A percentile compares a stretch with the other conserved stretches of the same genome.
These are phyloP conservation scores for Drosophila rubida DNA, from an alignment of 2,888 invertebrate genomes.

Conservation along the genomic window DNA sequence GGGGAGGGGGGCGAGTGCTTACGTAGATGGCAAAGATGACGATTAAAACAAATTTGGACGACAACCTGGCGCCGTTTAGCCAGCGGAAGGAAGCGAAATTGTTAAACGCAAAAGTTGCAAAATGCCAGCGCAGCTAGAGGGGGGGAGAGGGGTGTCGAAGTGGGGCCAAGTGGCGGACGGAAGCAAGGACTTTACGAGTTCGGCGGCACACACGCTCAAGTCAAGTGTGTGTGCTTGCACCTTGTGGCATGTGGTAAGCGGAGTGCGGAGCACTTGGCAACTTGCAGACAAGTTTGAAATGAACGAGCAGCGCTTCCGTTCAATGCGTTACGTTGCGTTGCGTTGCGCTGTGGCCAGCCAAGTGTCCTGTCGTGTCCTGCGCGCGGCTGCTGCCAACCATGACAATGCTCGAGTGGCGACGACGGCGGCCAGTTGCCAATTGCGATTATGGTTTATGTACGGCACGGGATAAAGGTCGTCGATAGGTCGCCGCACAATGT, in stretches of 20 bases:
- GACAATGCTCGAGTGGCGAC: slow-evolving; percentile 73
- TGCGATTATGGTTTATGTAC: slow-evolving; percentile 83
- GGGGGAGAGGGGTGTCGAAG: too few relatives aligned
- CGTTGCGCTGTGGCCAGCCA: slow-evolving; percentile 56
- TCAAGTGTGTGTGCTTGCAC: slow-evolving; percentile 52
- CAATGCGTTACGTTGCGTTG: slow-evolving; percentile 67
- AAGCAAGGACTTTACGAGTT: slow-evolving; percentile 65
- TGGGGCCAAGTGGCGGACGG: slow-evolving; percentile 38
- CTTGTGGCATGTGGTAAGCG: slow-evolving; percentile 21
- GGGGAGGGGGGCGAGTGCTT: slow-evolving; percentile 44
- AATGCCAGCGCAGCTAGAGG: slow-evolving; percentile 66
- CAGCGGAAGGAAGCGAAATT: slow-evolving; percentile 80
- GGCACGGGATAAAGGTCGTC: slow-evolving; percentile 82
- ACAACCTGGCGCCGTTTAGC: slow-evolving; percentile 82
- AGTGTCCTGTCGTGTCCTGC: slow-evolving; percentile 29
- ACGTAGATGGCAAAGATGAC: slow-evolving; percentile 80
- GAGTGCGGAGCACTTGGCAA: slow-evolving; percentile 69
- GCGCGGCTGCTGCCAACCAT: slow-evolving; percentile 59
- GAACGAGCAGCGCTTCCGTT: slow-evolving; percentile 83
- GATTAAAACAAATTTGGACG: slow-evolving; percentile 82
- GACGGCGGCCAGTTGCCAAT: slow-evolving; percentile 78
- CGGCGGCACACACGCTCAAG: slow-evolving; percentile 6
- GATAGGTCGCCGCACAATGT: slow-evolving; percentile 77
- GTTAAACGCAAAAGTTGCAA: slow-evolving; percentile 81
- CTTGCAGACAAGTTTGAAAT: slow-evolving; percentile 84